Percentiles rank a stretch among this genome's conserved stretches.
phyloP scores from a whole-genome alignment of 2,888 invertebrate species.

The Tinea semifulvella region DNA sequence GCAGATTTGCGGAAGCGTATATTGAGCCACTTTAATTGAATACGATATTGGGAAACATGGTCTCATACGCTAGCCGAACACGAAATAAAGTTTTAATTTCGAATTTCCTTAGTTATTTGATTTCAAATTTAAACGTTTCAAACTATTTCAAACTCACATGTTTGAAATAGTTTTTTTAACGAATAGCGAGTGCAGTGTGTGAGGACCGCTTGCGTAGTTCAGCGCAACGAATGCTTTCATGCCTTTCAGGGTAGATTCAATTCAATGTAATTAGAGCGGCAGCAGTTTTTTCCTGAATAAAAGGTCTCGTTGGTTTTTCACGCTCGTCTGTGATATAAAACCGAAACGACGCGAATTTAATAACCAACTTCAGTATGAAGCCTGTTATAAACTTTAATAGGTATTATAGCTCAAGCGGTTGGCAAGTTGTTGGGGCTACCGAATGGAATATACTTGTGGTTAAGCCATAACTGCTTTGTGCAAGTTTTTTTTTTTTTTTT shows the following conservation, averaged over 20 bases:
- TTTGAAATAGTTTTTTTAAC: conserved; percentile 1
- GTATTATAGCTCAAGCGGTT: not conserved
- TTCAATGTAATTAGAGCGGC: conserved; percentile 57
- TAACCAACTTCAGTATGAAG: not conserved
- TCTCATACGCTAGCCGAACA: no score
- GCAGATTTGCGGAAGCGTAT: no score
- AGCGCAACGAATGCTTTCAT: conserved; percentile 37
- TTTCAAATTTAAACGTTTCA: not conserved
- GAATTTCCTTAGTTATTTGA: no score
- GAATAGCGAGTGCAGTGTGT: not conserved
- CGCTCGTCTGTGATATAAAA: not conserved
- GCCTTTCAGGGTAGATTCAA: conserved; percentile 47
- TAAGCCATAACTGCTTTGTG: conserved; percentile 4
- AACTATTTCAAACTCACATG: no score
- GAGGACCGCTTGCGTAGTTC: conserved; percentile 9
- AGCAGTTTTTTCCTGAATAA: conserved; percentile 18
- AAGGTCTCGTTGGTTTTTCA: conserved; percentile 4
- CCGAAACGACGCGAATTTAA: not conserved
- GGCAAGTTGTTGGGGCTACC: not conserved
- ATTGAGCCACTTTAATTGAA: no score
- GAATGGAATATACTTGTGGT: conserved; percentile 5
- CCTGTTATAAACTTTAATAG: not conserved
- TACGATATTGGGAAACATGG: no score
- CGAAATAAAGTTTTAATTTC: no score
- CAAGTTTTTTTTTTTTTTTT: conserved; percentile 1